These are phyloP conservation scores for Coracopsis vasa DNA, from an alignment of 2,113 vertebrate genomes.

Conservation along the genomic window DNA sequence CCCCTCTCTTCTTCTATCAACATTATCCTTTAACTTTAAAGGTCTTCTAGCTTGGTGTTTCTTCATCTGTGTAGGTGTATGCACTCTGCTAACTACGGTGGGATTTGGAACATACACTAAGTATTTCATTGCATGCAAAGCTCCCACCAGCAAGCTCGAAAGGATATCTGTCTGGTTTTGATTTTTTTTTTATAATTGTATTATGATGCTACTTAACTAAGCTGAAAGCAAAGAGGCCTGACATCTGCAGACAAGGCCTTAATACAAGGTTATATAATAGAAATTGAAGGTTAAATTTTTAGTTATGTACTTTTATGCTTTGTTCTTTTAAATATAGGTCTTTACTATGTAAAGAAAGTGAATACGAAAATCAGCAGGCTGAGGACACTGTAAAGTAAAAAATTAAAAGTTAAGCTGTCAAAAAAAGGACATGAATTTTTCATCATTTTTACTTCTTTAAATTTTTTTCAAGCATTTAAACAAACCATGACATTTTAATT, in stretches of 20 bases:
- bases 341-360: not conserved
- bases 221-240: not conserved
- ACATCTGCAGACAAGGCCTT: not conserved
- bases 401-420: not conserved
- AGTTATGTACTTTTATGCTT: accelerated
- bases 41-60: not conserved
- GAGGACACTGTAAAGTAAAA: not conserved
- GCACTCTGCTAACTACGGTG: not conserved
- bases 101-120: not conserved
- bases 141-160: not conserved
- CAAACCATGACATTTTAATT: not conserved
- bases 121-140: not conserved
- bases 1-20: not conserved
- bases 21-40: not conserved
- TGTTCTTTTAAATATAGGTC: not conserved
- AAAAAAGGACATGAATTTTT: not conserved
- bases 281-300: not conserved
- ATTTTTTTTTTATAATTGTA: not conserved
- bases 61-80: not conserved
- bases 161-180: not conserved
- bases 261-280: not conserved
- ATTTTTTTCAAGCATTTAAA: not conserved
- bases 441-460: not conserved
- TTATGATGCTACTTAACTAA: not conserved
- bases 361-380: not conserved